phyloP scores from a whole-genome alignment of 2,113 vertebrate genomes.

The Bos taurus region ARS-UCD2.0 NC_037350.1:1862501-1863000 shows the following conservation, averaged over 20 bases:
- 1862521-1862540: neutral
- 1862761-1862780: neutral
- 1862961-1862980: neutral
- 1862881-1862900: neutral
- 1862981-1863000: neutral
- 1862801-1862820: neutral
- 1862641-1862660: neutral
- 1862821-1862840: neutral
- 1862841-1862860: neutral
- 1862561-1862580: neutral
- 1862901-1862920: neutral
- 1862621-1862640: neutral
- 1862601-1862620: neutral
- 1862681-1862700: neutral
- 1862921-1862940: neutral
- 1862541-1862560: neutral
- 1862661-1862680: neutral
- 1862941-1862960: neutral
- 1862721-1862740: neutral
- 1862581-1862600: accelerated
- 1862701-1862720: neutral
- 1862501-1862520: neutral
- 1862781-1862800: neutral
- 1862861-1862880: neutral
- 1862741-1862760: neutral